A percentile compares a stretch with the other conserved stretches of the same genome.
Conservation (phyloP, 2,888 invertebrate genomes). For the Macaria notata region DNA sequence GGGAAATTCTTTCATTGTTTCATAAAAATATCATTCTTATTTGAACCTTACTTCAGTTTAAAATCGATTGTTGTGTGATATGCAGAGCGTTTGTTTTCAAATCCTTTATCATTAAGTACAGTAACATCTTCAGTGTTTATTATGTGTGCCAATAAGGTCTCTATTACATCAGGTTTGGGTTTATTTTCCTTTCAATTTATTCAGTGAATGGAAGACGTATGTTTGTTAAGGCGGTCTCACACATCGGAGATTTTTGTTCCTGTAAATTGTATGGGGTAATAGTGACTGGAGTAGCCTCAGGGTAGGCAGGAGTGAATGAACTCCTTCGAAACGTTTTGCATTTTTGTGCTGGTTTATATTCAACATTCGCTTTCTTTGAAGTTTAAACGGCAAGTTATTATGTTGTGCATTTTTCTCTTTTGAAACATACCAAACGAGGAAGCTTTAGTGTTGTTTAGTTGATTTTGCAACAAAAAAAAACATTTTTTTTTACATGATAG, state of each 20-base stretch:
- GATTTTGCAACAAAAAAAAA: slow-evolving; percentile 13
- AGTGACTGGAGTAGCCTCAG: slow-evolving; percentile 56
- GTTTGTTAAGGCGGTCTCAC: slow-evolving; percentile 62
- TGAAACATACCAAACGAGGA: slow-evolving; percentile 34
- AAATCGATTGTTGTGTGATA: slow-evolving; percentile 34
- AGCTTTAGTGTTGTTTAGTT: slow-evolving; percentile 23
- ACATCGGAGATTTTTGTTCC: slow-evolving; percentile 57
- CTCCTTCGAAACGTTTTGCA: slow-evolving; percentile 42
- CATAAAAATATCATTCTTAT: slow-evolving; percentile 43
- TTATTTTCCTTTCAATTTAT: slow-evolving; percentile 16
- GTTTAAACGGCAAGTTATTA: slow-evolving; percentile 38
- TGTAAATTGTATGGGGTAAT: slow-evolving; percentile 64
- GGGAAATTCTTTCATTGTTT: slow-evolving; percentile 15
- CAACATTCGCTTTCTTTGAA: slow-evolving; percentile 51
- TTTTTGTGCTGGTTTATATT: slow-evolving; percentile 37
- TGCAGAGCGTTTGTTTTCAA: slow-evolving; percentile 43
- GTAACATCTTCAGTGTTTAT: slow-evolving; percentile 29
- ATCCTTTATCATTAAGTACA: slow-evolving; percentile 43
- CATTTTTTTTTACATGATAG: too few species aligned
- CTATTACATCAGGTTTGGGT: slow-evolving; percentile 15
- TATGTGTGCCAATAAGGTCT: slow-evolving; percentile 18
- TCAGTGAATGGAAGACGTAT: slow-evolving; percentile 5
- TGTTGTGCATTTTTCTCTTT: slow-evolving; percentile 29
- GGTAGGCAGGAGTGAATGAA: slow-evolving; percentile 58
- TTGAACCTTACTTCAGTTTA: slow-evolving; percentile 23